Percentiles rank a stretch among this genome's conserved stretches.
Conservation (phyloP, 2,113 vertebrate species). For the Lagopus leucura region DNA sequence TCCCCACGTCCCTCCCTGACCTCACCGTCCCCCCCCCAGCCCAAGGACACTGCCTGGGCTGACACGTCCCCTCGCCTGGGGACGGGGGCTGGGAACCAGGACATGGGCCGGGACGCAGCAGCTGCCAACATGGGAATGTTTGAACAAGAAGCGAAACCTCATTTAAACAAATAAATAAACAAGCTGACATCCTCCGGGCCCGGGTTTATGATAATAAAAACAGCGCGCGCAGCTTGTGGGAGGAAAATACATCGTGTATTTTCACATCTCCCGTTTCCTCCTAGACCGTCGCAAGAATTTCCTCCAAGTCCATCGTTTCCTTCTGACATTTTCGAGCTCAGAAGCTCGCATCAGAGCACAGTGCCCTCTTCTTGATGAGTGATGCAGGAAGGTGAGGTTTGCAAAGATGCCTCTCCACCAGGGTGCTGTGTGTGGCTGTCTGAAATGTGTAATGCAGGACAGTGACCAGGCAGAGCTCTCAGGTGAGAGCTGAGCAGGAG, state of each 20-base stretch:
- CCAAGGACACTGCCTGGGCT: neutral
- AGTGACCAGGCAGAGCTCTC: neutral
- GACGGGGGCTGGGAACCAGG: neutral
- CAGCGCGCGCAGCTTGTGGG: constrained; percentile 57
- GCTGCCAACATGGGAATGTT: constrained; percentile 58
- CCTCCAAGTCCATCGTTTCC: constrained; percentile 73
- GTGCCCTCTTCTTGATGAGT: neutral
- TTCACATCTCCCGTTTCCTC: constrained; percentile 76
- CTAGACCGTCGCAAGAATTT: constrained; percentile 74
- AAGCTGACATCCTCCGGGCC: constrained; percentile 72
- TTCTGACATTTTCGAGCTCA: constrained; percentile 61
- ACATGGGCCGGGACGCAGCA: constrained; percentile 1
- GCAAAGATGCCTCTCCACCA: constrained; percentile 26
- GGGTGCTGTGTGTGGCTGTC: neutral
- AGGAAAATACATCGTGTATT: constrained; percentile 77
- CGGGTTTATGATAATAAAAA: constrained; percentile 77
- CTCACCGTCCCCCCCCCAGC: neutral
- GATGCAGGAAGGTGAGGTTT: constrained; percentile 23
- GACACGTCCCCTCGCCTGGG: neutral
- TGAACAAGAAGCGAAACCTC: constrained; percentile 46
- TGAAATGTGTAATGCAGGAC: neutral
- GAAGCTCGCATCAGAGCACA: constrained; percentile 19
- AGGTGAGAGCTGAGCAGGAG: neutral
- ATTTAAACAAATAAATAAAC: constrained; percentile 76
- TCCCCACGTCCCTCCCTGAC: neutral